These are phyloP conservation scores for Dendrolimus kikuchii DNA, from an alignment of 1,140 invertebrate species.

Conservation along the genomic window DNA sequence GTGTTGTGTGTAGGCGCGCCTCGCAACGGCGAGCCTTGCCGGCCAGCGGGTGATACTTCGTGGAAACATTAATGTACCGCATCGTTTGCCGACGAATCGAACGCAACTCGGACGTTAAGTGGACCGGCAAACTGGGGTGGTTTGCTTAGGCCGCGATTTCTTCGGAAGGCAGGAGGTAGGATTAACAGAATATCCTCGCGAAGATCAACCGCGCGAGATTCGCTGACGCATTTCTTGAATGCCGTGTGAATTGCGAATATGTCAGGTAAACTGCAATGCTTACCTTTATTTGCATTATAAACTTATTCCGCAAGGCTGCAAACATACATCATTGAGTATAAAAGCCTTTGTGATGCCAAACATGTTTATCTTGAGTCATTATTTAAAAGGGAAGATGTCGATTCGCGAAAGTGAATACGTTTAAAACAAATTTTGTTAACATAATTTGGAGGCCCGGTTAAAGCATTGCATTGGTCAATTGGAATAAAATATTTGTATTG, in stretches of 20 bases:
- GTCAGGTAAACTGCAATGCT: slow-evolving; percentile 34
- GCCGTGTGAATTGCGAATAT: slow-evolving; percentile 34
- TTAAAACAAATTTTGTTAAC: slow-evolving; percentile 2
- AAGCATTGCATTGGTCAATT: too few relatives aligned
- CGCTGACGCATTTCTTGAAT: slow-evolving; percentile 26
- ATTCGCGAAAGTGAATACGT: slow-evolving; percentile 26
- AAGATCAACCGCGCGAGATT: slow-evolving; percentile 15
- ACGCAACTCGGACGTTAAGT: slow-evolving; percentile 38
- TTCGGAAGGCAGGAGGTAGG: slow-evolving; percentile 10
- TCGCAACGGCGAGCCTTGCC: slow-evolving; percentile 4
- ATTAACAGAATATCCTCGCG: slow-evolving; percentile 9
- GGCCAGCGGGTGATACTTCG: slow-evolving; percentile 48
- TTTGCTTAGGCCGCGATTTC: slow-evolving; percentile 17
- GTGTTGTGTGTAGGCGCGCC: slow-evolving; percentile 42
- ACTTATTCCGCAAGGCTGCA: slow-evolving; percentile 40
- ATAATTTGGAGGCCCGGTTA: slow-evolving; percentile 8
- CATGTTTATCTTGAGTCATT: slow-evolving; percentile 51
- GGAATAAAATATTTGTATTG: too few relatives aligned
- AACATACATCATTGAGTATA: slow-evolving; percentile 52
- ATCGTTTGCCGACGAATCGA: slow-evolving; percentile 33
- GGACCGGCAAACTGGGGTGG: slow-evolving; percentile 32
- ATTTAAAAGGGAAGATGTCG: slow-evolving; percentile 32
- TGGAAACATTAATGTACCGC: slow-evolving; percentile 53
- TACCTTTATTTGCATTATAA: slow-evolving; percentile 44
- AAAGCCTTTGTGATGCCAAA: slow-evolving; percentile 44